These are phyloP conservation scores for Onychorhynchus coronatus DNA, from an alignment of 2,113 vertebrate genomes.

Conservation along the genomic window DNA sequence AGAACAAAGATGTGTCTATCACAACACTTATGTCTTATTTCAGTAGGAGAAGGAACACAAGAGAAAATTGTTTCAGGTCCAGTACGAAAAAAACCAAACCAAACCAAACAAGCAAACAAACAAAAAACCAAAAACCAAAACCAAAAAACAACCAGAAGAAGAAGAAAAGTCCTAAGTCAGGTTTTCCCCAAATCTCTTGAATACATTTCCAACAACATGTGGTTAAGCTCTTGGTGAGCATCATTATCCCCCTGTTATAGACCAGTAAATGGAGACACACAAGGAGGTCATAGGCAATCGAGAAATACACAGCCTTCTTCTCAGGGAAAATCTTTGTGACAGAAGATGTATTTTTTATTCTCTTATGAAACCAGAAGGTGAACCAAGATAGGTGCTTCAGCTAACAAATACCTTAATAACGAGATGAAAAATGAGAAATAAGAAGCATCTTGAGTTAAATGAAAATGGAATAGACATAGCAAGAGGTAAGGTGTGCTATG, in stretches of 20 bases:
- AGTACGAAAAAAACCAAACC: too few relatives aligned
- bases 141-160: too few relatives aligned
- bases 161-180: neutral
- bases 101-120: too few relatives aligned
- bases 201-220: neutral
- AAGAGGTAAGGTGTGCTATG: neutral
- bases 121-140: too few relatives aligned
- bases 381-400: neutral
- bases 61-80: neutral
- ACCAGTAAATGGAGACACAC: neutral
- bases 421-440: constrained; percentile 7
- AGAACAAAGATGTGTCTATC: neutral
- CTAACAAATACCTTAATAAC: neutral
- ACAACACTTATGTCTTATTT: neutral
- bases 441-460: neutral
- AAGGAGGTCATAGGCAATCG: neutral
- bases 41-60: neutral
- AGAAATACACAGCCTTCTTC: neutral
- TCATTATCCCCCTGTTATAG: neutral
- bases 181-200: neutral
- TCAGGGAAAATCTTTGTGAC: neutral
- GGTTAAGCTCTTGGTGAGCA: neutral
- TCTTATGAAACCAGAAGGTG: neutral
- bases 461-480: neutral
- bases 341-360: neutral